Conservation (phyloP, 2,888 invertebrate genomes). For the Yponomeuta sedellus region DNA sequence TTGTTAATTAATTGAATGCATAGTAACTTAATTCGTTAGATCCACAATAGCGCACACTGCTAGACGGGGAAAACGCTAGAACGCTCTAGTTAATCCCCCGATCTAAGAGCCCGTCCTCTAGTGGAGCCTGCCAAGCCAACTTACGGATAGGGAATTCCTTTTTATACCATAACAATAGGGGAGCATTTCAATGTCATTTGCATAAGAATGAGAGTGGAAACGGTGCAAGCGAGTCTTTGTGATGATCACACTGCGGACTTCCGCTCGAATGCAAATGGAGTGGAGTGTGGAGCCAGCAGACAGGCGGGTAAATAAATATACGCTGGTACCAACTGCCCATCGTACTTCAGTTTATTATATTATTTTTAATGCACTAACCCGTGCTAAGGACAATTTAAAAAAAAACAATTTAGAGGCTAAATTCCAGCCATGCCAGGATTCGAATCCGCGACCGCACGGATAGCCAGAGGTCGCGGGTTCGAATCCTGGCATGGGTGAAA, state of each 20-base stretch:
- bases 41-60: too few relatives aligned
- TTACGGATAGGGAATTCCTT: neutral
- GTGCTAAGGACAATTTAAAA: too few relatives aligned
- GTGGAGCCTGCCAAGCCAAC: neutral
- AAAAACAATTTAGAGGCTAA: too few relatives aligned
- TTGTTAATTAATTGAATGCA: too few relatives aligned
- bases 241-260: slow-evolving; percentile 32
- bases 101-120: neutral
- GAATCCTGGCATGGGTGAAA: too few relatives aligned
- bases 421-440: too few relatives aligned
- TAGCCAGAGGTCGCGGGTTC: too few relatives aligned
- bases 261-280: neutral
- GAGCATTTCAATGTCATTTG: slow-evolving; percentile 68
- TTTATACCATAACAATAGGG: slow-evolving; percentile 49
- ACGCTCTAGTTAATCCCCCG: neutral
- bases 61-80: neutral
- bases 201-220: slow-evolving; percentile 64
- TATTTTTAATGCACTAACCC: too few relatives aligned
- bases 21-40: too few relatives aligned
- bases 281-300: neutral
- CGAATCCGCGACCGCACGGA: too few relatives aligned
- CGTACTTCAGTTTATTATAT: too few relatives aligned
- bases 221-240: slow-evolving; percentile 56
- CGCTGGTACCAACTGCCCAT: neutral
- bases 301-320: neutral